phyloP scores from a whole-genome alignment of 2,888 invertebrate species.

The Pasiphila rectangulata region DNA sequence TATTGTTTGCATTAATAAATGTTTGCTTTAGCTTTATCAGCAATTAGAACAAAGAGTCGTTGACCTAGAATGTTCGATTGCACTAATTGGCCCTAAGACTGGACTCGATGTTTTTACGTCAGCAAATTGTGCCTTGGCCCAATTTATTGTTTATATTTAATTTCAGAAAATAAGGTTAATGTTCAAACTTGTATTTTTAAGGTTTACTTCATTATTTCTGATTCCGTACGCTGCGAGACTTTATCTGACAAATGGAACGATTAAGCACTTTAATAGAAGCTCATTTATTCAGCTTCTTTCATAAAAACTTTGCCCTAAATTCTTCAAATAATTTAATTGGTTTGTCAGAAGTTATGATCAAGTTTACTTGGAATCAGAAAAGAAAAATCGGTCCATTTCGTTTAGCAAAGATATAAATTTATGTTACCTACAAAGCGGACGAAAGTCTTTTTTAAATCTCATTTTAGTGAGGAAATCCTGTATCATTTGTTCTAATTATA shows the following conservation, averaged over 20 bases:
- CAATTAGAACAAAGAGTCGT: constrained; percentile 62
- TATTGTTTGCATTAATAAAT: constrained; percentile 31
- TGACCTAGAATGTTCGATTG: constrained; percentile 62
- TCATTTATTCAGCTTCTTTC: neutral
- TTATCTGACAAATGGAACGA: neutral
- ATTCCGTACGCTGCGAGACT: neutral
- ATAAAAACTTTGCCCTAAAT: neutral
- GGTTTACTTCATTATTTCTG: constrained; percentile 20
- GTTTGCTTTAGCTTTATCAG: constrained; percentile 47
- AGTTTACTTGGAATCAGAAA: constrained; percentile 5
- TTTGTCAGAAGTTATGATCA: constrained; percentile 8
- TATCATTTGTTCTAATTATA: constrained; percentile 77
- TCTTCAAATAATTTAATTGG: constrained; percentile 13
- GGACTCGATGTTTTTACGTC: constrained; percentile 54
- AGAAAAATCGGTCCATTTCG: neutral
- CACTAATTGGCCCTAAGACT: constrained; percentile 59
- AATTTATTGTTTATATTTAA: constrained; percentile 45
- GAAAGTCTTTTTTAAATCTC: constrained; percentile 28
- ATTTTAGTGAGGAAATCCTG: constrained; percentile 48
- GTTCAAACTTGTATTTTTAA: constrained; percentile 1
- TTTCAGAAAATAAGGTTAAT: constrained; percentile 44
- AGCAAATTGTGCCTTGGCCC: constrained; percentile 61
- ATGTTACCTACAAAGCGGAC: constrained; percentile 9
- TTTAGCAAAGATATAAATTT: constrained; percentile 14
- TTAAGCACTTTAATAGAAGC: too few relatives aligned